phyloP scores from a whole-genome alignment of 2,113 vertebrate genomes.

The Oceanodroma tethys region DNA sequence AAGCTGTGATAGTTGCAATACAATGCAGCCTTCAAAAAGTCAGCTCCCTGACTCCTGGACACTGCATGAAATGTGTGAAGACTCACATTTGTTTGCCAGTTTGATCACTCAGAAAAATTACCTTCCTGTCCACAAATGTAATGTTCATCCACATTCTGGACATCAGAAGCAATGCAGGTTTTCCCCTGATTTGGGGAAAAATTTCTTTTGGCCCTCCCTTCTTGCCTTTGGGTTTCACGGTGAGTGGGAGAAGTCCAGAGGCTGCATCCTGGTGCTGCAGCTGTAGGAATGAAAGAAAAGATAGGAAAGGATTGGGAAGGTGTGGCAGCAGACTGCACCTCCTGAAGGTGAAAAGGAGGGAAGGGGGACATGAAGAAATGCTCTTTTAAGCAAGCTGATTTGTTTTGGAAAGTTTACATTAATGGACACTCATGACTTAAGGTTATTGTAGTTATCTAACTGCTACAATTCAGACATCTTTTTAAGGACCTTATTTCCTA shows the following conservation, averaged over 20 bases:
- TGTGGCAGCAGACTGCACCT: neutral
- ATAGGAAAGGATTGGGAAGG: neutral
- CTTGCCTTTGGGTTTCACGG: neutral
- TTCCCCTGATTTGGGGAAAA: neutral
- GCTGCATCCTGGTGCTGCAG: neutral
- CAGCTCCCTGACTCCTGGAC: neutral
- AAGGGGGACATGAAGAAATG: neutral
- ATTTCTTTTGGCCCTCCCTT: fast-evolving
- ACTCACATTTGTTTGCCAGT: neutral
- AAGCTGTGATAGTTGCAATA: neutral
- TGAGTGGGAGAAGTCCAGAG: neutral
- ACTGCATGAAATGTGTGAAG: neutral
- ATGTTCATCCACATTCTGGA: neutral
- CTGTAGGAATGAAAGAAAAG: neutral
- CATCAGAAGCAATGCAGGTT: neutral
- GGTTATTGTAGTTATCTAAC: neutral
- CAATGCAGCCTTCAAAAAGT: neutral
- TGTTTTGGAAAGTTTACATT: neutral
- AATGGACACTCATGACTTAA: neutral
- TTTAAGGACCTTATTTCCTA: neutral
- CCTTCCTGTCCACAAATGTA: neutral
- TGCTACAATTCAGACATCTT: neutral
- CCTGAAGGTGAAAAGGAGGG: neutral
- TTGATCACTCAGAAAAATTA: neutral
- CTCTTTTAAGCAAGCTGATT: neutral